Evolutionary conservation across 1,140 invertebrate species (phyloP).

Genomic region (Chlorops oryzae): DNA sequence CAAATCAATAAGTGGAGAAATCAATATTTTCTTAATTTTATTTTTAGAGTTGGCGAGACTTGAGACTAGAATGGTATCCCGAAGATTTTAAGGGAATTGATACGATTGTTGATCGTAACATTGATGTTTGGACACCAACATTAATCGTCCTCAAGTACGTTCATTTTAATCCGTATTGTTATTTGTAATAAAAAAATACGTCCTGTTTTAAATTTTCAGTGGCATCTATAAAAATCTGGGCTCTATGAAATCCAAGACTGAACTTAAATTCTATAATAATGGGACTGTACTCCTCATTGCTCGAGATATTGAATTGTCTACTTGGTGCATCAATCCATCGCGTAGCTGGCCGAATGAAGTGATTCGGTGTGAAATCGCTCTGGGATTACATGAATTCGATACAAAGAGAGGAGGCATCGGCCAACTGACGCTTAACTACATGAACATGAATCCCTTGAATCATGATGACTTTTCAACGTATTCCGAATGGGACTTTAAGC

Average conservation of each 20-base stretch:
- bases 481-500: conserved; percentile 32
- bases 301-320: conserved; percentile 24
- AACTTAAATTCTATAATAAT: conserved; percentile 26
- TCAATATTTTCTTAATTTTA: not conserved
- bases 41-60: conserved; percentile 26
- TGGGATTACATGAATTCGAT: conserved; percentile 21
- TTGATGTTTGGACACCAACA: conserved; percentile 31
- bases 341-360: conserved; percentile 39
- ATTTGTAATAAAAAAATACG: not conserved
- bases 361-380: conserved; percentile 27
- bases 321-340: conserved; percentile 33
- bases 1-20: too few species aligned
- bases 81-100: conserved; percentile 14
- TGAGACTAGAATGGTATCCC: conserved; percentile 26
- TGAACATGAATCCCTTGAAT: conserved; percentile 14
- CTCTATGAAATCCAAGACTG: conserved; percentile 10
- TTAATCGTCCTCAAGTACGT: conserved; percentile 29
- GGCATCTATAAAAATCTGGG: conserved; percentile 21
- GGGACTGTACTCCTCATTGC: conserved; percentile 27
- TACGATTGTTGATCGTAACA: conserved; percentile 16
- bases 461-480: conserved; percentile 32
- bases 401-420: not conserved
- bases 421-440: conserved; percentile 20
- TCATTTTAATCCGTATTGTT: not conserved
- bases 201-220: conserved; percentile 1